phyloP scores from a whole-genome alignment of 2,113 vertebrate species.

The Grallaria varia region DNA sequence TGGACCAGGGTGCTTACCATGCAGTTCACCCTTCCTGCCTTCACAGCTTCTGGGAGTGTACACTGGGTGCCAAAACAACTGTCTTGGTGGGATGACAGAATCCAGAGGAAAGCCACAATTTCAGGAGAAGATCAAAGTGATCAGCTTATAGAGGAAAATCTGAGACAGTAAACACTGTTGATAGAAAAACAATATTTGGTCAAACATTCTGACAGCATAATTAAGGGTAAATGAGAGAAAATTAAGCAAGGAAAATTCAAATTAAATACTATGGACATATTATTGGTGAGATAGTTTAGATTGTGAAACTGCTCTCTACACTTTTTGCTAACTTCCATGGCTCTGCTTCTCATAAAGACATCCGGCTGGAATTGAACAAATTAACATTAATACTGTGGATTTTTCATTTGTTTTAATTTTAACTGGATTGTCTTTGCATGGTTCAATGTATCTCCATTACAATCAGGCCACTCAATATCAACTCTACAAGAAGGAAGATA shows the following conservation, averaged over 20 bases:
- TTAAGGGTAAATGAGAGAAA: constrained; percentile 7
- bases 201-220: background rate
- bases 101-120: background rate
- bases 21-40: background rate
- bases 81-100: background rate
- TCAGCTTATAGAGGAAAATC: background rate
- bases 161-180: background rate
- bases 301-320: background rate
- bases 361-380: background rate
- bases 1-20: background rate
- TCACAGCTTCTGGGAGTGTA: background rate
- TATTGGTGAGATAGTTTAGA: background rate
- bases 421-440: background rate
- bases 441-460: background rate
- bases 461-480: background rate
- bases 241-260: background rate
- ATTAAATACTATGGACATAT: background rate
- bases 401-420: background rate
- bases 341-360: background rate
- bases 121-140: background rate
- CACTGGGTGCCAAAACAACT: accelerated
- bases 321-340: background rate
- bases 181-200: background rate
- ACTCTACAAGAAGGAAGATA: background rate
- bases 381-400: background rate